phyloP scores from a whole-genome alignment of 2,888 invertebrate species.

The Leptinotarsa tumamoca region DNA sequence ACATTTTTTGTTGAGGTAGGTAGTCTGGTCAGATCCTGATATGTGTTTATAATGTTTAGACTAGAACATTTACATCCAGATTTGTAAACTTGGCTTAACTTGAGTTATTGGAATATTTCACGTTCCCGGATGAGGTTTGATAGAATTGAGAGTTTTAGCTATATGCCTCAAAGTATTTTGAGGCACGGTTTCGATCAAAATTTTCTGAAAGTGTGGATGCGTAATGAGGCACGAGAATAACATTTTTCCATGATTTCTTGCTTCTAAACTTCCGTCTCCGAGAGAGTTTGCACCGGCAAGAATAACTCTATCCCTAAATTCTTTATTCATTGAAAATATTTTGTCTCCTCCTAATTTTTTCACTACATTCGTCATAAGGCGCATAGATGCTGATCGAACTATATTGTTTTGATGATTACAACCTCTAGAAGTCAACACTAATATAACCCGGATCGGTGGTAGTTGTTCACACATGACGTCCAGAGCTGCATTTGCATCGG shows the following conservation, averaged over 20 bases:
- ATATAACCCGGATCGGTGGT: conserved; percentile 75
- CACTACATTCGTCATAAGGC: conserved; percentile 79
- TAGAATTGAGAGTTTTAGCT: conserved; percentile 80
- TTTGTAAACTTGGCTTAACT: no score
- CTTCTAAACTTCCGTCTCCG: conserved; percentile 88
- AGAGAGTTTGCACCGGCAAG: conserved; percentile 85
- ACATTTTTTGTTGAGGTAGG: no score
- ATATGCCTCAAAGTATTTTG: conserved; percentile 84
- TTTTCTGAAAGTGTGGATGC: conserved; percentile 81
- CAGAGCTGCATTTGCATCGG: conserved; percentile 87
- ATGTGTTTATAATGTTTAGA: no score
- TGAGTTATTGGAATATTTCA: neutral
- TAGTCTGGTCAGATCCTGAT: no score
- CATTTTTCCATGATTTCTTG: conserved; percentile 81
- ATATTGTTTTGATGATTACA: conserved; percentile 87
- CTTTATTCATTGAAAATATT: conserved; percentile 78
- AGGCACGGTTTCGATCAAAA: conserved; percentile 84
- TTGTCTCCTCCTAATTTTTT: conserved; percentile 80
- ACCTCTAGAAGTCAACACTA: conserved; percentile 77
- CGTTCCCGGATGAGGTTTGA: conserved; percentile 59
- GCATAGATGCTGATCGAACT: conserved; percentile 86
- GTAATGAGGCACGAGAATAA: conserved; percentile 80
- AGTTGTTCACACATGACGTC: conserved; percentile 85
- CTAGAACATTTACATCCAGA: no score
- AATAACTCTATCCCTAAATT: conserved; percentile 81